Percentiles rank a stretch among this genome's conserved stretches.
Conservation (phyloP, 1,140 invertebrate species). For the Glossosoma conforme region DNA sequence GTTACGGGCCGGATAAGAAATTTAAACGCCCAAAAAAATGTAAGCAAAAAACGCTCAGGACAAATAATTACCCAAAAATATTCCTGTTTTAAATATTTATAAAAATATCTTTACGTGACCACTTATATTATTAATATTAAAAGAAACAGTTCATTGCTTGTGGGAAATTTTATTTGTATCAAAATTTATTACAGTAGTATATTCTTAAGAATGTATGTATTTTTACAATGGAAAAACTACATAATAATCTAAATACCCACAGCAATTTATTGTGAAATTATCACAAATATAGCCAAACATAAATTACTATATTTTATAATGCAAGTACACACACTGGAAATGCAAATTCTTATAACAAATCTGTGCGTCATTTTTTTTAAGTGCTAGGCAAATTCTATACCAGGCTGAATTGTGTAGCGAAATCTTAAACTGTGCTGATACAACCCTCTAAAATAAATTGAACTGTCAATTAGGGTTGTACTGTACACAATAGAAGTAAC, state of each 20-base stretch:
- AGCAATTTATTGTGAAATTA: constrained; percentile 4
- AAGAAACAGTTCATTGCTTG: constrained; percentile 10
- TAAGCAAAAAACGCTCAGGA: neutral
- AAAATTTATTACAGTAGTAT: constrained; percentile 21
- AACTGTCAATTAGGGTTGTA: neutral
- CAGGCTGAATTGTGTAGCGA: too few relatives aligned
- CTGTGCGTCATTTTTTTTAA: too few relatives aligned
- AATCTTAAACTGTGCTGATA: too few relatives aligned
- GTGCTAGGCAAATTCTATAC: too few relatives aligned
- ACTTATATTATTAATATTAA: neutral
- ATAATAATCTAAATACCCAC: constrained; percentile 3
- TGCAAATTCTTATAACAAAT: neutral
- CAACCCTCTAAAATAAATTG: neutral
- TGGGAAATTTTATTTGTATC: constrained; percentile 28
- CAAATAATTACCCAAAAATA: neutral
- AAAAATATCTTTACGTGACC: neutral
- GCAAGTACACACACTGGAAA: constrained; percentile 2
- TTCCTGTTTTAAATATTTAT: neutral
- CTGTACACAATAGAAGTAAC: too few relatives aligned
- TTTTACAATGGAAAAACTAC: constrained; percentile 9
- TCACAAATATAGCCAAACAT: constrained; percentile 15
- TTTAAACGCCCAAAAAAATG: too few relatives aligned
- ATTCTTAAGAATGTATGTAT: constrained; percentile 13
- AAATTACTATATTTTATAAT: constrained; percentile 1
- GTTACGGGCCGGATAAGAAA: too few relatives aligned